Conservation (phyloP, 2,113 vertebrate species). For the Ptychochromis oligacanthus region DNA sequence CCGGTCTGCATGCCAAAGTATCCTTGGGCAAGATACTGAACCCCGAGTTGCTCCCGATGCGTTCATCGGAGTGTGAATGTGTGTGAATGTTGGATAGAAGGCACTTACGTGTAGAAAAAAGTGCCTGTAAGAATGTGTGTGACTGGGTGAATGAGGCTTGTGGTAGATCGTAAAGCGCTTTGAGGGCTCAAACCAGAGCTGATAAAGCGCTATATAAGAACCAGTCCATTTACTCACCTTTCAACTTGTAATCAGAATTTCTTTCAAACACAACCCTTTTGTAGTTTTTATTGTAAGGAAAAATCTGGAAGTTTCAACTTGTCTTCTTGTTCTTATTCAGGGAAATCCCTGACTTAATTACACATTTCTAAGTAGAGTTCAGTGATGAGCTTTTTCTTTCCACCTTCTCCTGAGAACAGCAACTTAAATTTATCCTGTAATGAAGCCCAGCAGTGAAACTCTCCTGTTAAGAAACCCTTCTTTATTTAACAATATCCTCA, state of each 20-base stretch:
- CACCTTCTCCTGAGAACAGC: conserved; percentile 43
- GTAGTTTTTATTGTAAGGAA: background rate
- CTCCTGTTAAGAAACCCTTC: background rate
- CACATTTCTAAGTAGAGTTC: conserved; percentile 47
- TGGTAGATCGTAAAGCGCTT: no score
- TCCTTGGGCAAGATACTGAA: no score
- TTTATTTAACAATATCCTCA: conserved; percentile 15
- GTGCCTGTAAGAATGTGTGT: no score
- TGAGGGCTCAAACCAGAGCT: no score
- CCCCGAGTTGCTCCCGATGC: no score
- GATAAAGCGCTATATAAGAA: no score
- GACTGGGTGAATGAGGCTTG: no score
- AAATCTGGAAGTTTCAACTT: background rate
- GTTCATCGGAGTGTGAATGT: no score
- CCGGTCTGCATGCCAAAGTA: no score
- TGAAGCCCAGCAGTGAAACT: conserved; percentile 17
- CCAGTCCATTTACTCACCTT: no score
- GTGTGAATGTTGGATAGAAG: no score
- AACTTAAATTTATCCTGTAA: conserved; percentile 38
- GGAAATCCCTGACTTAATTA: conserved; percentile 55
- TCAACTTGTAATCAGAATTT: background rate
- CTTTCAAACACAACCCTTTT: background rate
- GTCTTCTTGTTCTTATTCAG: background rate
- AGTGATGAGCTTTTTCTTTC: conserved; percentile 52
- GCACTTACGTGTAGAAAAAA: no score